Base-by-base conservation (phyloP, 2,888 invertebrate genomes). In the Lasiommata megera region DNA sequence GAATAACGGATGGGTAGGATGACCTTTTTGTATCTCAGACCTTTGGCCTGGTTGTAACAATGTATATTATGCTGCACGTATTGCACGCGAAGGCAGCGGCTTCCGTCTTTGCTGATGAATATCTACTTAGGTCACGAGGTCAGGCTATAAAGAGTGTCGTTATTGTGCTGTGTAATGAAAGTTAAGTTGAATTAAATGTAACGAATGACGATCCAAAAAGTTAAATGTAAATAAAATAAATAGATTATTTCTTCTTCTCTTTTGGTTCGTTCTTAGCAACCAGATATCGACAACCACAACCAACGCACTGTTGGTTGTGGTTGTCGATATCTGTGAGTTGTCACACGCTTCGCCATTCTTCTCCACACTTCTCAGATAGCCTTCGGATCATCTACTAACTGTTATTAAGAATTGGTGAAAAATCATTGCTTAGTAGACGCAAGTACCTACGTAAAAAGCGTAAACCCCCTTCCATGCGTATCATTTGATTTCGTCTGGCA, bases 71-170 rank as follows among this genome's bases (percentile, higher is more conserved):
- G 54, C 50, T 59, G 62, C 58, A 57, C 59, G 53, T 63, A 63
- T 59, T 60, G 62, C 70, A 70, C 71, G 70, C 72, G 66, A 73
- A 68, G 69, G 69, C 62, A 63, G 55, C 65, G 58, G 66, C 58
- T 72, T 72, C 73, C 72, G 67, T 69, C 70, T 58, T 60, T 51
- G 54, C 58, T 61, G 69, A 73, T 72, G 63, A 59, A 62, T 70
- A 71, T 71, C 66, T 61, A 51, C 28, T 28, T 40, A 14, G 37
- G 38, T 44, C 38, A 56, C 29, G 38, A 34, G 40, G 47, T 47
- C 31, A 34, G 46, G 14, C 40, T 55, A 29, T 14, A 37, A 41
- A 23, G 17, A 12, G 11, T 43, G 23, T 37, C 16, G 16, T 36
- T 47, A 29, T 3, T 52, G 29, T 9, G 8, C 18, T 11, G 12